Evolutionary conservation across 2,113 vertebrate species (phyloP).

Genomic region (Agapornis roseicollis): DNA sequence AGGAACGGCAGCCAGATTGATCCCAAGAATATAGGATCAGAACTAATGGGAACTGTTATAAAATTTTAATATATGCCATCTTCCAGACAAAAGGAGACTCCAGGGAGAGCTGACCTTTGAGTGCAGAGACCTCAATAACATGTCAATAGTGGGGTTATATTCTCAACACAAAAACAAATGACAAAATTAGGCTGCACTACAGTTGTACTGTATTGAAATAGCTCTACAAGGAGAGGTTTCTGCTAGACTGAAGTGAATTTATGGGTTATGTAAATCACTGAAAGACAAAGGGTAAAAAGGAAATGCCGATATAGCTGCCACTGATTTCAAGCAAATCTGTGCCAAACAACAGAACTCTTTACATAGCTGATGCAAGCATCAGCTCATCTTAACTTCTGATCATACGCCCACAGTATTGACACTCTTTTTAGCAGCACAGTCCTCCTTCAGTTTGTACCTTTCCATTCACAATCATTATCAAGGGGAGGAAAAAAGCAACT

Average conservation of each 20-base stretch:
- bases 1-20: slow-evolving; percentile 2
- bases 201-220: not conserved
- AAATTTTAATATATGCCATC: slow-evolving; percentile 57
- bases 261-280: not conserved
- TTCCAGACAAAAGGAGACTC: slow-evolving; percentile 35
- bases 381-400: slow-evolving; percentile 8
- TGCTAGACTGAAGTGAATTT: not conserved
- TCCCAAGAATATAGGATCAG: slow-evolving; percentile 17
- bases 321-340: not conserved
- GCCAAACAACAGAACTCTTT: not conserved
- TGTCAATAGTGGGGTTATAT: not conserved
- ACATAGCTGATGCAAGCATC: not conserved
- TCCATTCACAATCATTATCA: not conserved
- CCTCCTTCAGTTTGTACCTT: not conserved
- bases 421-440: not conserved
- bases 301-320: not conserved
- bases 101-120: slow-evolving; percentile 25
- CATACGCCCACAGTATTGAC: not conserved
- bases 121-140: not conserved
- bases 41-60: slow-evolving; percentile 13
- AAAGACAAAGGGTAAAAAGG: not conserved
- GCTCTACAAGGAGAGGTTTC: not conserved
- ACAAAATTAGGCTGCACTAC: slow-evolving; percentile 1
- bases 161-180: not conserved
- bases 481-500: fast-evolving